Base-by-base conservation (phyloP, 1,140 invertebrate genomes). In the Augochlora pura region DNA sequence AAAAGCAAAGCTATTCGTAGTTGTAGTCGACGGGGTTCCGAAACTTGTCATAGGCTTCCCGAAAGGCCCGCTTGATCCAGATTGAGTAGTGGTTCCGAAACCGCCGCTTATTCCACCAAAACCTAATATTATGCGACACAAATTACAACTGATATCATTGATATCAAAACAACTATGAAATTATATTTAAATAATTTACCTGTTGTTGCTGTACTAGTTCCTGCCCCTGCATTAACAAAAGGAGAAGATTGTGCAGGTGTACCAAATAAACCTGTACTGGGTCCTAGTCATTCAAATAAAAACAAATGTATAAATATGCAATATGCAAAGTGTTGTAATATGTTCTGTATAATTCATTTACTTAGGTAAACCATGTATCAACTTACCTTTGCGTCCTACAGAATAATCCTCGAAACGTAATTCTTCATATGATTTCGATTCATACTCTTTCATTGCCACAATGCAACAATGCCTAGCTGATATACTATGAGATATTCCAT, bases 371-470 rank as follows among this genome's bases (percentile, higher is more conserved):
- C 14, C 42, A 10, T 14, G 49, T 16, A 49, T 18, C 60, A 60
- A 23, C n/a, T 14, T 72, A 52, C 97, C 97, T 94, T 99, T 99
- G 16, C 98, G 93, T 72, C 97, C 97, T 16, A 96, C 96, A 52
- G 94, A 91, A 93, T 99, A 99, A 94, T 99, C 99, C 92, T 99
- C 98, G 38, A 97, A 92, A 65, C 98, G 94, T 2, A 99, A 91
- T 92, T 99, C 98, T 93, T 99, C 98, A 38, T 99, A 91, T 1
- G 97, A 98, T 93, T 99, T 99, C 32, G 89, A 93, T 89, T 99
- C 98, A 93, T 99, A 99, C 89, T 99, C 98, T 93, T 99, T 99
- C 98, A 99, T 99, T 79, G 97, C 97, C 7, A 97, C 98, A 59
- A 99, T 99, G 90, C 98, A 99, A 90, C 99, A 97, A 91, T 99